Base-by-base conservation (phyloP, 2,888 invertebrate genomes). In the Eupithecia centaureata region DNA sequence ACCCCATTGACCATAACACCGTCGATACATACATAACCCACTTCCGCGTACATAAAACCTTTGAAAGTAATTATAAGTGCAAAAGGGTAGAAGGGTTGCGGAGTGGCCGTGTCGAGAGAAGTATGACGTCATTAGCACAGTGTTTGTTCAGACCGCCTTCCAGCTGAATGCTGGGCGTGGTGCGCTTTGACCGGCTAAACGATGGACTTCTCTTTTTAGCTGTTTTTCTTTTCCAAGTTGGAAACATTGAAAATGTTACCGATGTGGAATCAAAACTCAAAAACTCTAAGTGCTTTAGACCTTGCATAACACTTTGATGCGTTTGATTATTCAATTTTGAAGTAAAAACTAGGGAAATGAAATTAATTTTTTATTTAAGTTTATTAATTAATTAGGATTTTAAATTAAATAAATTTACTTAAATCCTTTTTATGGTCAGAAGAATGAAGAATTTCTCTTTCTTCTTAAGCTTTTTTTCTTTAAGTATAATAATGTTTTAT, bases 141-240 rank as follows among this genome's bases (percentile, higher is more conserved):
- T 92, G 92, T 93, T 92, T 87, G 88, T 88, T 82, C 77, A 89
- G 81, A 86, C 91, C 91, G 91, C 91, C 91, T 88, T 87, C 82
- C 73, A 63, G 60, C 56, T 89, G 87, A 90, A 90, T 88, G 83
- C 82, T 86, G 89, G 90, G 90, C 89, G 89, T 86, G 85, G 84
- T 74, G 63, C 56, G 60, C 66, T 70, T 70, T 70, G 70, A 66
- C 66, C 70, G 66, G 61, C 38, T 66, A 65, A 67, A 62, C 35
- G 67, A 59, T 64, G 64, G 58, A 65, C 64, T 56, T 47, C 42
- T 62, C 52, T 54, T 63, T 65, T 60, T 61, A 42, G 47, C 47
- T 22, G 1, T 10, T 27, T 38, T 63, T 62, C 22, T 42, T 35
- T 57, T 61, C 12, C 22, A 52, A 38, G 60, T 66, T 12, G 18